These are phyloP conservation scores for Odontamblyopus lacepedii DNA, from an alignment of 2,797 vertebrate species.

Conservation along the genomic window DNA sequence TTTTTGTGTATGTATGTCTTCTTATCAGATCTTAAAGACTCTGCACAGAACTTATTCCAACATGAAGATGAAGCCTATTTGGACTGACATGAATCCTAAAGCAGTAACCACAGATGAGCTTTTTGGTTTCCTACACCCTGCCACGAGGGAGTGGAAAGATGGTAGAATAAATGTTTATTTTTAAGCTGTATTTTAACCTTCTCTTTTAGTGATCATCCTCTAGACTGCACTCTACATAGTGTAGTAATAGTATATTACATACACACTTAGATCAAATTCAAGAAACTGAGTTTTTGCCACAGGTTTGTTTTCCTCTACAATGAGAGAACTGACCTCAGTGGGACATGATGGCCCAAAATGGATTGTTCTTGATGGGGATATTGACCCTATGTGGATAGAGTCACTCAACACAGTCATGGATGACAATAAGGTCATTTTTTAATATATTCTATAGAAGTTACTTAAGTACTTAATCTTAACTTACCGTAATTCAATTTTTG, in stretches of 20 bases:
- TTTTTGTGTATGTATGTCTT: conserved; percentile 1
- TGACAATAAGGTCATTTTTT: conserved; percentile 76
- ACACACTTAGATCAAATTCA: not conserved
- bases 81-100: conserved; percentile 81
- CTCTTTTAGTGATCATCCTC: not conserved
- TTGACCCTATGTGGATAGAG: conserved; percentile 83
- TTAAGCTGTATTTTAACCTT: not conserved
- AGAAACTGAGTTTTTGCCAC: not conserved
- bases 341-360: conserved; percentile 77
- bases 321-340: conserved; percentile 78
- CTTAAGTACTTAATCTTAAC: not conserved
- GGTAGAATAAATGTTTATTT: conserved; percentile 55
- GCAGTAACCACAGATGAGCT: conserved; percentile 80
- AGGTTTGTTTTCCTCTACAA: conserved; percentile 81
- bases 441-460: not conserved
- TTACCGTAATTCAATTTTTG: not conserved
- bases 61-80: conserved; percentile 77
- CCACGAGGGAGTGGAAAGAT: conserved; percentile 81
- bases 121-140: conserved; percentile 81
- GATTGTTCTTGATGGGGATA: conserved; percentile 82
- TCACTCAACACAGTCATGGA: conserved; percentile 84
- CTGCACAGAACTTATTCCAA: conserved; percentile 75
- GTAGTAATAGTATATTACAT: not conserved
- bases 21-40: conserved; percentile 77
- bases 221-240: not conserved